Percentiles rank a stretch among this genome's conserved stretches.
These are phyloP conservation scores for Phortica variegata DNA, from an alignment of 1,140 invertebrate species.

Conservation along the genomic window DNA sequence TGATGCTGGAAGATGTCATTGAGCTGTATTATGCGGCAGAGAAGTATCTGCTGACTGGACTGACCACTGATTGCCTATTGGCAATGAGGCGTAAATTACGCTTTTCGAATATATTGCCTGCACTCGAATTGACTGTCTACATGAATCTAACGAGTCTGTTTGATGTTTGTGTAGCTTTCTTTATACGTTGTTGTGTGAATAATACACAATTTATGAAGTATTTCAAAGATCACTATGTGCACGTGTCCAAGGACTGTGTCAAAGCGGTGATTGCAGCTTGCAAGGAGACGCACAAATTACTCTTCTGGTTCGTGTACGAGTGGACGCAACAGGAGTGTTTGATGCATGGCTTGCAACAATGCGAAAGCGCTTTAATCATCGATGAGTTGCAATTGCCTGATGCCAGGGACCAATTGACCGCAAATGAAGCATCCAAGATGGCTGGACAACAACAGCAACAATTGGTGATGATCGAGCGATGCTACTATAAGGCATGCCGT, in stretches of 20 bases:
- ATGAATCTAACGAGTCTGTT: constrained; percentile 46
- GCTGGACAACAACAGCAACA: not conserved
- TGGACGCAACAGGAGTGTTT: constrained; percentile 53
- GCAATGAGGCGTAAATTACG: constrained; percentile 40
- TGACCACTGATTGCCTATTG: constrained; percentile 32
- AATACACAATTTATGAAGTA: constrained; percentile 43
- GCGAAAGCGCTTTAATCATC: constrained; percentile 19
- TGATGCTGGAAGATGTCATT: constrained; percentile 41
- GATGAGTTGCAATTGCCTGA: constrained; percentile 17
- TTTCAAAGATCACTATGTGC: constrained; percentile 40
- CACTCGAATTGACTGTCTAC: constrained; percentile 44
- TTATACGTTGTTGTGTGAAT: constrained; percentile 47
- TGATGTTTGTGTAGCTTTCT: constrained; percentile 47
- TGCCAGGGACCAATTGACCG: constrained; percentile 8
- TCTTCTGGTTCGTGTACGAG: constrained; percentile 50
- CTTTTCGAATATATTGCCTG: constrained; percentile 47
- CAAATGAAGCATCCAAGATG: not conserved
- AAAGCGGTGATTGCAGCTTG: constrained; percentile 46
- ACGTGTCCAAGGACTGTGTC: constrained; percentile 51
- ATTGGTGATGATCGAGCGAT: constrained; percentile 32
- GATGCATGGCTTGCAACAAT: constrained; percentile 28
- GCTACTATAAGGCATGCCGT: constrained; percentile 50
- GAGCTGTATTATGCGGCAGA: constrained; percentile 53
- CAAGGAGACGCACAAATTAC: constrained; percentile 42
- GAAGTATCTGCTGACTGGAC: constrained; percentile 49